These are phyloP conservation scores for Ephestia elutella DNA, from an alignment of 1,140 invertebrate species.

Conservation along the genomic window DNA sequence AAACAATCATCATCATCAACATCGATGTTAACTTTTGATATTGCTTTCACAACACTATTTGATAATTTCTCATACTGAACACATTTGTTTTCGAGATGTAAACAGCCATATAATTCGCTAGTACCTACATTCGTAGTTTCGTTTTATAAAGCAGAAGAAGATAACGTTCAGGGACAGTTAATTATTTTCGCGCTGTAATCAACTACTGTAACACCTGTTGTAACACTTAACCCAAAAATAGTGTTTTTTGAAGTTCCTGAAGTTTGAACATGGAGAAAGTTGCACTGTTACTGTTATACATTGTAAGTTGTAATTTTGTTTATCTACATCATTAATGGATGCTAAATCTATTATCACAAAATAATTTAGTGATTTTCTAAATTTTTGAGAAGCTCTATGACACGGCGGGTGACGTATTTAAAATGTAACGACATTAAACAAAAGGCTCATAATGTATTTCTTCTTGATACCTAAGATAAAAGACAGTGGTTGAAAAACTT, in stretches of 20 bases:
- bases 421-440: too few relatives aligned
- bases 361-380: too few relatives aligned
- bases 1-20: too few relatives aligned
- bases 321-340: too few relatives aligned
- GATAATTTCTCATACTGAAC: not conserved
- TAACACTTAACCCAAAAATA: not conserved
- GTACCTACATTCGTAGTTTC: not conserved
- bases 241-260: not conserved
- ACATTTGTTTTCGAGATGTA: conserved; percentile 1
- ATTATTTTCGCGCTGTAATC: not conserved
- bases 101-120: not conserved
- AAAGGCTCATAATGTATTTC: too few relatives aligned
- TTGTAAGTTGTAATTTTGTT: not conserved
- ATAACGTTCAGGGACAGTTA: not conserved
- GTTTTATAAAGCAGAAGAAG: conserved; percentile 1
- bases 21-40: conserved; percentile 16
- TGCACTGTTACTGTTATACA: not conserved
- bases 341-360: too few relatives aligned
- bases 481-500: too few relatives aligned
- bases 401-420: too few relatives aligned
- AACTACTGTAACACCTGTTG: not conserved
- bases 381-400: too few relatives aligned
- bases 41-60: conserved; percentile 23
- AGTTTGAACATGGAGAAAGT: not conserved
- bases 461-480: too few relatives aligned